Percentiles rank a stretch among this genome's conserved stretches.
phyloP scores from a whole-genome alignment of 2,888 invertebrate species.

The Nephrotoma guestfalica region DNA sequence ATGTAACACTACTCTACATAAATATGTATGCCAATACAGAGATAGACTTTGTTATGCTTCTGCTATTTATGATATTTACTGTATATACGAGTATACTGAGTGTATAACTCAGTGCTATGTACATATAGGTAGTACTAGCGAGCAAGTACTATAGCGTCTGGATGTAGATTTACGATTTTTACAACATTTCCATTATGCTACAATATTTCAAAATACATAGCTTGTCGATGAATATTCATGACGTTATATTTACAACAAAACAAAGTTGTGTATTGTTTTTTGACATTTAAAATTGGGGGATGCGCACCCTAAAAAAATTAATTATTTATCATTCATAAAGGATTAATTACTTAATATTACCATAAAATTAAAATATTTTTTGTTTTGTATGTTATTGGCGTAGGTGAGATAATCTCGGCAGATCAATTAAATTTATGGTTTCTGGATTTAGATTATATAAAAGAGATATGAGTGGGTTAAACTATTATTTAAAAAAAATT shows the following conservation, averaged over 20 bases:
- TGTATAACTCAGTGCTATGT: background rate
- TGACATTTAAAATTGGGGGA: background rate
- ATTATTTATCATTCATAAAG: background rate
- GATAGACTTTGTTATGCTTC: background rate
- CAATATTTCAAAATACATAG: background rate
- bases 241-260: background rate
- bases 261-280: background rate
- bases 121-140: background rate
- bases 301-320: no score
- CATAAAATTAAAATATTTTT: background rate
- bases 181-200: background rate
- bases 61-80: background rate
- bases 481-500: no score
- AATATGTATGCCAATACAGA: background rate
- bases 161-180: background rate
- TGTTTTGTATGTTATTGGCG: no score
- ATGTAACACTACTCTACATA: background rate
- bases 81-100: background rate
- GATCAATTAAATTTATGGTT: background rate
- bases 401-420: background rate
- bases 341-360: background rate
- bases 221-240: background rate
- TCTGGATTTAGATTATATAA: no score
- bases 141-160: background rate
- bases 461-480: no score